Evolutionary conservation across 2,113 vertebrate species (phyloP).

Genomic region (Aythya baeri): DNA sequence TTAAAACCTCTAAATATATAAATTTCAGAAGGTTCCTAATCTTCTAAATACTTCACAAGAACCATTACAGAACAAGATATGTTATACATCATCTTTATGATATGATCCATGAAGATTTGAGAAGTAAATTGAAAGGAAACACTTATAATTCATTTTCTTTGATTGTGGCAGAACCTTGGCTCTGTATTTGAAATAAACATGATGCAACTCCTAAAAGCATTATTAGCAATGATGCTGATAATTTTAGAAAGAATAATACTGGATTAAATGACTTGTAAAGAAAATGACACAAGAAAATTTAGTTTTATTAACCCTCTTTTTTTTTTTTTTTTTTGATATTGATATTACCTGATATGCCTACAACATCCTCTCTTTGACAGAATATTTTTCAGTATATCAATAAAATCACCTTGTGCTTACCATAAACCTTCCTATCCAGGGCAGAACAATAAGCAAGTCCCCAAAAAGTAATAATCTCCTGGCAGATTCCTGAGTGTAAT

Average conservation of each 20-base stretch:
- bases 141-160: background rate
- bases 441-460: background rate
- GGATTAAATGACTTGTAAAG: background rate
- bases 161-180: background rate
- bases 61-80: background rate
- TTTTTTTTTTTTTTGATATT: background rate
- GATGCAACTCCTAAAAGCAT: accelerated
- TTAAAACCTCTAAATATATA: background rate
- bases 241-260: background rate
- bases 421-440: background rate
- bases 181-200: background rate
- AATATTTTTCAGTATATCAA: background rate
- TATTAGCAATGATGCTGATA: accelerated
- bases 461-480: background rate
- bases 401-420: background rate
- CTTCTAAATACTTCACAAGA: background rate
- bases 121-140: background rate
- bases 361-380: background rate
- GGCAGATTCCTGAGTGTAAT: background rate
- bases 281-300: background rate
- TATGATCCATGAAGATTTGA: background rate
- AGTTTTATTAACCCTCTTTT: background rate
- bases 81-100: background rate
- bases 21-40: background rate
- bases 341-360: background rate